A percentile compares a stretch with the other conserved stretches of the same genome.
Evolutionary conservation across 1,140 invertebrate species (phyloP).

Genomic region (Drosophila equinoxialis): DNA sequence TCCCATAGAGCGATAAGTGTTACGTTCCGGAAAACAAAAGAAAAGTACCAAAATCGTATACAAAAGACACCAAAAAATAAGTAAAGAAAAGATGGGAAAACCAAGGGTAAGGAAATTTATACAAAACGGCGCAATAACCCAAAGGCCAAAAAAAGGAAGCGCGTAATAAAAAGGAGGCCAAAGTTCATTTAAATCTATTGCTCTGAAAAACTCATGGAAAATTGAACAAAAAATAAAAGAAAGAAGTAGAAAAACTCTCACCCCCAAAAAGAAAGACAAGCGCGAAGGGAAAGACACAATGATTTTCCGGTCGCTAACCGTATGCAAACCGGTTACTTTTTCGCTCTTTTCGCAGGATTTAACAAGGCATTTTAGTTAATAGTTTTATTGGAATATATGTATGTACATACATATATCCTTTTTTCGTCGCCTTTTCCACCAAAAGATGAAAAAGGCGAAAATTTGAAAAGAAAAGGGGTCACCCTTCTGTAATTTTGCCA

Average conservation of each 20-base stretch:
- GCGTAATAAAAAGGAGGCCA: constrained; percentile 34
- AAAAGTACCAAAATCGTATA: constrained; percentile 3
- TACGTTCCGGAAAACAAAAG: constrained; percentile 30
- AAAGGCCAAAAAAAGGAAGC: constrained; percentile 21
- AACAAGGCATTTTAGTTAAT: constrained; percentile 21
- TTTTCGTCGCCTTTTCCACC: not conserved
- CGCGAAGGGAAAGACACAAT: not conserved
- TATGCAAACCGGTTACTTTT: constrained; percentile 19
- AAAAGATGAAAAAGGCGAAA: no score
- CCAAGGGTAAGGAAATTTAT: constrained; percentile 29
- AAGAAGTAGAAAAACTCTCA: constrained; percentile 18
- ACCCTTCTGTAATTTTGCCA: constrained; percentile 1
- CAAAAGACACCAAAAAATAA: constrained; percentile 17
- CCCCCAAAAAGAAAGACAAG: constrained; percentile 16
- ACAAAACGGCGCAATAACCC: constrained; percentile 46
- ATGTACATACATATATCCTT: no score
- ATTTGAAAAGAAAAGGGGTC: constrained; percentile 6
- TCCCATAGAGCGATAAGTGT: constrained; percentile 15
- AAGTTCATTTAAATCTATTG: constrained; percentile 48
- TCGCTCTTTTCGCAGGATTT: constrained; percentile 15
- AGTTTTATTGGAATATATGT: constrained; percentile 25
- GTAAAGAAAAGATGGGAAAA: constrained; percentile 2
- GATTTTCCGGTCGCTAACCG: not conserved
- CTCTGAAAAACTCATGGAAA: constrained; percentile 37
- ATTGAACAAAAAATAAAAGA: constrained; percentile 29